Percentiles rank a stretch among this genome's conserved stretches.
These are phyloP conservation scores for Corythornis vintsioides DNA, from an alignment of 2,113 vertebrate genomes.

Conservation along the genomic window DNA sequence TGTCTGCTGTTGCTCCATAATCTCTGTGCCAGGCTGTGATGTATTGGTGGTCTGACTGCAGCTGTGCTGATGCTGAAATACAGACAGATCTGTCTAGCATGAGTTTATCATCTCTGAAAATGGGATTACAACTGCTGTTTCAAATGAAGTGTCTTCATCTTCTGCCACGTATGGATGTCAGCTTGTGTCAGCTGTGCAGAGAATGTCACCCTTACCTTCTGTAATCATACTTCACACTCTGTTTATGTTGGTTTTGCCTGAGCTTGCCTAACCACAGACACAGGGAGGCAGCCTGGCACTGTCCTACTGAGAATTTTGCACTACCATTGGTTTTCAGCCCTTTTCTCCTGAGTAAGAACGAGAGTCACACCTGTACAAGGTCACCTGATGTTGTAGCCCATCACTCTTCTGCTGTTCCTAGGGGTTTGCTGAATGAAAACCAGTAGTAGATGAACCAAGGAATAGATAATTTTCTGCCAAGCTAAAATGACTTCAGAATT, in stretches of 20 bases:
- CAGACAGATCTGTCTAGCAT: not conserved
- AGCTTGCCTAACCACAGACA: not conserved
- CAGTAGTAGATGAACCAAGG: not conserved
- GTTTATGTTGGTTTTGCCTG: accelerated
- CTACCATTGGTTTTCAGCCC: not conserved
- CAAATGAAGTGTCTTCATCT: not conserved
- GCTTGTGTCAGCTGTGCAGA: not conserved
- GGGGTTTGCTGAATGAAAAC: not conserved
- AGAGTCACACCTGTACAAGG: not conserved
- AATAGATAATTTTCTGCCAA: not conserved
- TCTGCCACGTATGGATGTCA: not conserved
- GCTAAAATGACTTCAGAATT: constrained; percentile 2
- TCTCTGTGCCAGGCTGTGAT: not conserved
- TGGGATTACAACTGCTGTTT: not conserved
- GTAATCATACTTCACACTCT: not conserved
- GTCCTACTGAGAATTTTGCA: not conserved
- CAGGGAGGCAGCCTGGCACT: not conserved
- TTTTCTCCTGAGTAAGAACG: not conserved
- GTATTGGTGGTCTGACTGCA: not conserved
- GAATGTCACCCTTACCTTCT: not conserved
- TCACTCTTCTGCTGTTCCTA: not conserved
- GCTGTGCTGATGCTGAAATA: not conserved
- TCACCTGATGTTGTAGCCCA: not conserved
- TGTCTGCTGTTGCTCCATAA: not conserved
- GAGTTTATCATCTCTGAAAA: not conserved